Conservation (phyloP, 2,888 invertebrate species). For the Drosophila histrio region DNA sequence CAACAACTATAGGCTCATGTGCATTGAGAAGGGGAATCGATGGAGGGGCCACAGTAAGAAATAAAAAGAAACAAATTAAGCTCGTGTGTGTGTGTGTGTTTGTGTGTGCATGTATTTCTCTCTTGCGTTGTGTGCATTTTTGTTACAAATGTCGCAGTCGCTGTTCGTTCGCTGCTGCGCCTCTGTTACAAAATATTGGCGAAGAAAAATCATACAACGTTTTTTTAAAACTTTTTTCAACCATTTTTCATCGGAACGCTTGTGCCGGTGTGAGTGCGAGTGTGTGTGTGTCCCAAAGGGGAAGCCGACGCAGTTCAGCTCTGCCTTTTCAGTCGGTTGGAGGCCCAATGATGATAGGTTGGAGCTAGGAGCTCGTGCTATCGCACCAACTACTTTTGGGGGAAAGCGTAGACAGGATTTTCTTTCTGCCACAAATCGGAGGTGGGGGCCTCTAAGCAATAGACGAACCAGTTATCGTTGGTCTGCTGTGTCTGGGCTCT, state of each 20-base stretch:
- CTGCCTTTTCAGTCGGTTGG: background rate
- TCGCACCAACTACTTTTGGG: slow-evolving; percentile 51
- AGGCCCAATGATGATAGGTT: background rate
- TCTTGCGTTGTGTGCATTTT: slow-evolving; percentile 61
- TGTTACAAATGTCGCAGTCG: slow-evolving; percentile 71
- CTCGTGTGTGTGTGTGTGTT: slow-evolving; percentile 8
- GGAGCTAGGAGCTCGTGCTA: slow-evolving; percentile 4
- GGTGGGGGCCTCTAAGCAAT: slow-evolving; percentile 29
- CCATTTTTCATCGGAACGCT: slow-evolving; percentile 79
- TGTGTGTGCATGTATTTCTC: slow-evolving; percentile 29
- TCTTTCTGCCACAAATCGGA: slow-evolving; percentile 35
- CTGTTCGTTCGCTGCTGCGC: slow-evolving; percentile 71
- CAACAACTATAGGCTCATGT: slow-evolving; percentile 19
- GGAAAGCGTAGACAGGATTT: slow-evolving; percentile 77
- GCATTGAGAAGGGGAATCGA: slow-evolving; percentile 44
- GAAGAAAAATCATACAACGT: slow-evolving; percentile 84
- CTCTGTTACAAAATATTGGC: slow-evolving; percentile 84
- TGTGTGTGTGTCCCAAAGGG: background rate
- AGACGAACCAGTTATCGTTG: slow-evolving; percentile 63
- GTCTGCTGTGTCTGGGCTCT: slow-evolving; percentile 63
- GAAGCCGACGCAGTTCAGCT: background rate
- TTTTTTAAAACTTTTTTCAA: slow-evolving; percentile 82
- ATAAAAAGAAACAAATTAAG: slow-evolving; percentile 59
- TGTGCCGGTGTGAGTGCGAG: slow-evolving; percentile 26
- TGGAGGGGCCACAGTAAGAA: slow-evolving; percentile 44